Evolutionary conservation across 2,113 vertebrate genomes (phyloP), one percentile per base, ranked within the genome.

Genomic region (Eupsittula cactorum): DNA sequence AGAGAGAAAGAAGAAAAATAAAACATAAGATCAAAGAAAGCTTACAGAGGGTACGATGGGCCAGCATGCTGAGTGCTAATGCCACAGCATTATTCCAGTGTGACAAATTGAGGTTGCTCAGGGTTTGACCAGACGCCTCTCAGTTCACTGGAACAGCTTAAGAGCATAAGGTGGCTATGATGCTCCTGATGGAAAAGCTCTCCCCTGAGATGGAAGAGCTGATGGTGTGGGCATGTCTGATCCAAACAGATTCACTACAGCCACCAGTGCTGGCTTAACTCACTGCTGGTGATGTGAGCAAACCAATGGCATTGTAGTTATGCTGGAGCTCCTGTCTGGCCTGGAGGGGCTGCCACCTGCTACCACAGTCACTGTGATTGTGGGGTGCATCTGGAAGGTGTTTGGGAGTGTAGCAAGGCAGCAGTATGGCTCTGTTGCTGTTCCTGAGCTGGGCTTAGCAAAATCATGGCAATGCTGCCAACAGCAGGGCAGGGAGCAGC

Each of bases 1-100:
- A 81, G 78, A 92, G 55, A 89, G 46, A 28, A 87, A 78, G 20
- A 27, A 50, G 39, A 73, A 60, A 65, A 93, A 69, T 74, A 41
- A 70, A 68, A 53, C 31, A 19, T 60, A 16, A 62, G 42, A 50
- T 63, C 46, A 77, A 70, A 90, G 53, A 42, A 75, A 90, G 49
- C n/a, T 80, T 31, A 50, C 78, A 65, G 47, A 46, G 25, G 5
- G 7, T 42, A 18, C 11, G 29, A 82, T 53, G n/a, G 60, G 31
- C 31, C 46, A 55, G 47, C 1, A 0, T 52, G 49, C 70, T 41
- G n/a, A 65, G 33, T 47, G 60, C 55, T 82, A 35, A n/a, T 41
- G n/a, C 49, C 47, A 41, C 57, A 47, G 52, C 33, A 18, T 60
- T 65, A 53, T 37, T 82, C 9, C 13, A 27, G 25, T 37, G 4